phyloP scores from a whole-genome alignment of 2,797 vertebrate species.

The Paramormyrops hopkinsi region DNA sequence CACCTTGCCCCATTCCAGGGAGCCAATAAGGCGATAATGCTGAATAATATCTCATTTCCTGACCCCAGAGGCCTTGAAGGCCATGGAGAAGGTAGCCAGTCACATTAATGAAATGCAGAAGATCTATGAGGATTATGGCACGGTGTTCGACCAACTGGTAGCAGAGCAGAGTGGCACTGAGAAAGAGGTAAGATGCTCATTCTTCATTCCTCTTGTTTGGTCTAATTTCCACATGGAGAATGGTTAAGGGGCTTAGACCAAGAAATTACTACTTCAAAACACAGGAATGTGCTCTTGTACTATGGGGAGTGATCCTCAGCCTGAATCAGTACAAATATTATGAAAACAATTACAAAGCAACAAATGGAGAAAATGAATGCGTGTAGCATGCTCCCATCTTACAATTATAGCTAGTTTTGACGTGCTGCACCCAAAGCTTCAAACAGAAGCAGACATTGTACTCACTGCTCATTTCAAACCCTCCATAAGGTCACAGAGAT shows the following conservation, averaged over 20 bases:
- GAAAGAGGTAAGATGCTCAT: constrained; percentile 71
- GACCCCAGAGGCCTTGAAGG: constrained; percentile 81
- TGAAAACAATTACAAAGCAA: neutral
- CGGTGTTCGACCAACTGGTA: constrained; percentile 91
- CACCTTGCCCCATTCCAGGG: neutral
- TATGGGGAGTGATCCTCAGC: neutral
- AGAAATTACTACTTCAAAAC: neutral
- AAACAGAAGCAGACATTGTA: neutral
- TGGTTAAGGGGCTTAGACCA: neutral
- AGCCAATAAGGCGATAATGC: neutral
- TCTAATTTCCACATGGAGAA: neutral
- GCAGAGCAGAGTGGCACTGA: constrained; percentile 82
- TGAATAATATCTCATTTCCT: neutral
- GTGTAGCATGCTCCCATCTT: neutral
- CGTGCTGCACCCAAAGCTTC: neutral
- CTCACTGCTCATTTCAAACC: neutral
- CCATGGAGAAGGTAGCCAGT: constrained; percentile 97
- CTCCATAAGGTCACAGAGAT: constrained; percentile 83
- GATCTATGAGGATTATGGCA: constrained; percentile 93
- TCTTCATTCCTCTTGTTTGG: neutral
- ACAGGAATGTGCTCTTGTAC: neutral
- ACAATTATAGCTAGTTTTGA: neutral
- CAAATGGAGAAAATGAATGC: neutral
- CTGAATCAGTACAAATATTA: neutral
- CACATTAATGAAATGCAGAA: constrained; percentile 99